Evolutionary conservation across 2,888 invertebrate genomes (phyloP).

Genomic region (Diploptera punctata): DNA sequence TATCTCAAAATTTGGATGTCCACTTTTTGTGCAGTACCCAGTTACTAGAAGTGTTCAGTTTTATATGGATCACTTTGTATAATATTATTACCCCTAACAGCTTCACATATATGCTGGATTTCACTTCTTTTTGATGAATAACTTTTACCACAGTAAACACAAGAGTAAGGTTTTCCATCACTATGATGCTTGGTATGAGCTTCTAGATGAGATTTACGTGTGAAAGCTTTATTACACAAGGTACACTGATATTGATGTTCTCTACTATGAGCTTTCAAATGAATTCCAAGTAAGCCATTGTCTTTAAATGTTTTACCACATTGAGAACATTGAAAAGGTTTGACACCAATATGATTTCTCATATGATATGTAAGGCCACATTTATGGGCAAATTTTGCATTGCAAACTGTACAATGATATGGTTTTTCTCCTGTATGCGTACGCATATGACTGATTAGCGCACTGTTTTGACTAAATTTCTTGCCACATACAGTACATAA

Average conservation of each 20-base stretch:
- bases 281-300: conserved; percentile 6
- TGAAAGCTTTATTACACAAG: conserved; percentile 10
- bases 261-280: conserved; percentile 6
- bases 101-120: not conserved
- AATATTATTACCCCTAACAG: too few relatives aligned
- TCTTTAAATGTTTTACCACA: conserved; percentile 30
- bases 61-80: too few relatives aligned
- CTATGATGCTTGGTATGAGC: conserved; percentile 19
- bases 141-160: conserved; percentile 7
- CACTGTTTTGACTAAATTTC: conserved; percentile 6
- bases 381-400: conserved; percentile 16
- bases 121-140: conserved; percentile 11
- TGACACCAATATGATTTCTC: conserved; percentile 17
- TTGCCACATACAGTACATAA: conserved; percentile 16
- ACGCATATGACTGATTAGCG: conserved; percentile 13
- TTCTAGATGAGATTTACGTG: conserved; percentile 12
- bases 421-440: conserved; percentile 19
- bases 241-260: conserved; percentile 23
- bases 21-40: too few relatives aligned
- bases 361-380: conserved; percentile 22
- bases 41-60: too few relatives aligned
- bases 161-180: conserved; percentile 11
- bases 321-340: conserved; percentile 30
- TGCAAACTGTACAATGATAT: too few relatives aligned
- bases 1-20: too few relatives aligned